Evolutionary conservation across 2,888 invertebrate species (phyloP).

Genomic region (Dendrolimus pini): DNA sequence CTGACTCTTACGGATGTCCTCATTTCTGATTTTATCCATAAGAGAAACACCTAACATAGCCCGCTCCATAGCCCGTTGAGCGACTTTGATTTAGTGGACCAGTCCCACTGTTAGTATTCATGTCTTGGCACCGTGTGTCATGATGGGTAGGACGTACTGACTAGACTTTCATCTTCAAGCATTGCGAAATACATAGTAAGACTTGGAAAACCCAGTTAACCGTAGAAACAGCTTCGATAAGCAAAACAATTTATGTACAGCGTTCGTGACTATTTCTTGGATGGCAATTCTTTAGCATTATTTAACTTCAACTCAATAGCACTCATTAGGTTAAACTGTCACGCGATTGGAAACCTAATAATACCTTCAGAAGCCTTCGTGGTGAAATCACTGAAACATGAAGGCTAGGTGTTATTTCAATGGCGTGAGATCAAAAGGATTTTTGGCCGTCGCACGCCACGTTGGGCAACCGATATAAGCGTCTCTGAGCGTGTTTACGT

Average conservation of each 20-base stretch:
- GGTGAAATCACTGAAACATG: not conserved
- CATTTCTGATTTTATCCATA: too few species aligned
- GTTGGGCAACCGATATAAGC: not conserved
- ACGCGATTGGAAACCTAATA: not conserved
- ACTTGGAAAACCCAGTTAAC: too few species aligned
- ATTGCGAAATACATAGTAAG: too few species aligned
- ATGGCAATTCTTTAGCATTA: not conserved
- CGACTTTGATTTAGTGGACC: too few species aligned
- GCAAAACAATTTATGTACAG: not conserved
- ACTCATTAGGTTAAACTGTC: not conserved
- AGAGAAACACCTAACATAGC: too few species aligned
- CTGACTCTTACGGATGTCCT: too few species aligned
- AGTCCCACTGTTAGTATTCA: too few species aligned
- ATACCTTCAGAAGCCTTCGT: not conserved
- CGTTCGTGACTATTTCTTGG: not conserved
- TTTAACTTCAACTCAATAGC: not conserved
- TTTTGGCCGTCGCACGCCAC: not conserved
- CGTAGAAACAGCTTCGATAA: too few species aligned
- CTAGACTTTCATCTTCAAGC: too few species aligned
- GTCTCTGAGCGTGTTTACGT: not conserved
- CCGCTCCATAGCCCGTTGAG: too few species aligned
- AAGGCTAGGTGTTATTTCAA: not conserved
- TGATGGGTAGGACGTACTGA: too few species aligned
- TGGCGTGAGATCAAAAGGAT: not conserved
- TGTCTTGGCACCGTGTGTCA: too few species aligned